phyloP scores from a whole-genome alignment of 2,113 vertebrate species.

The Athene noctua region DNA sequence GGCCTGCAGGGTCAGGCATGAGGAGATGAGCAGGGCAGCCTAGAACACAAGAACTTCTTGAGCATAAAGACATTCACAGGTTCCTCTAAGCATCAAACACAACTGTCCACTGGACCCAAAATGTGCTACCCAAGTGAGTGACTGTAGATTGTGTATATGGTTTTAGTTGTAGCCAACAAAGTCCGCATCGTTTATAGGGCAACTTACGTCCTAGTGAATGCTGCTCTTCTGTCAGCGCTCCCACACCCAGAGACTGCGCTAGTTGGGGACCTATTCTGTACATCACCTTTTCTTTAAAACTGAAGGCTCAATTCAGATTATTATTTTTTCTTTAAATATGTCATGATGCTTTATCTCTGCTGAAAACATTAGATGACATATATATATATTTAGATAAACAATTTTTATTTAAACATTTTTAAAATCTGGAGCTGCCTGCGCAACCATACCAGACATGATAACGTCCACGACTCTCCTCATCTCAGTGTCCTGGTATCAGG shows the following conservation, averaged over 20 bases:
- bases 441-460: background rate
- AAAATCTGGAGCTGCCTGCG: constrained; percentile 35
- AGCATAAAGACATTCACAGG: background rate
- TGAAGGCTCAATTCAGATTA: constrained; percentile 30
- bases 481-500: background rate
- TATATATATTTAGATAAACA: constrained; percentile 49
- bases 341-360: constrained; percentile 54
- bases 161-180: too few species aligned
- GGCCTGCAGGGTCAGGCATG: background rate
- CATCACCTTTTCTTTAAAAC: constrained; percentile 35
- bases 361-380: constrained; percentile 44
- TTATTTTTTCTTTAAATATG: constrained; percentile 55
- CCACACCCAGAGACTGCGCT: constrained; percentile 25
- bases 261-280: constrained; percentile 8
- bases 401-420: constrained; percentile 64
- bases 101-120: background rate
- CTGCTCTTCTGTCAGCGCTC: constrained; percentile 21
- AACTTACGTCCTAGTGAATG: background rate
- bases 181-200: background rate
- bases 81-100: background rate
- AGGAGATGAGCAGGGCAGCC: background rate
- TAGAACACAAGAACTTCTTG: background rate
- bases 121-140: background rate
- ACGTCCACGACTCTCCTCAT: background rate
- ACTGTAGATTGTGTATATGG: constrained; percentile 14